Percentiles rank a stretch among this genome's conserved stretches.
Conservation (phyloP, 2,888 invertebrate species). For the Calameuta pallipes region DNA sequence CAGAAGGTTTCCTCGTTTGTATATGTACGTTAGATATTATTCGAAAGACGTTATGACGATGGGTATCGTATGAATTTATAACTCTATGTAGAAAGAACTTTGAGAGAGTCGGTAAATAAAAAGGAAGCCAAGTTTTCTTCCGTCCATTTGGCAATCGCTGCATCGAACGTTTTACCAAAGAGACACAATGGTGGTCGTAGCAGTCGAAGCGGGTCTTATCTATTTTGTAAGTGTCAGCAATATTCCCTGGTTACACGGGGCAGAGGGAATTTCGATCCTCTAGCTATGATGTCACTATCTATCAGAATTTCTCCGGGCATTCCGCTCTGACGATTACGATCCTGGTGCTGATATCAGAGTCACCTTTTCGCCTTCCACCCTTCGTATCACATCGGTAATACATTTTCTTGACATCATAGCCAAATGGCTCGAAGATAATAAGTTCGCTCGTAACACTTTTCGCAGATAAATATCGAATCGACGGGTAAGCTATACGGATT, state of each 20-base stretch:
- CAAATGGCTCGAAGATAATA: constrained; percentile 37
- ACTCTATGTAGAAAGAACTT: not conserved
- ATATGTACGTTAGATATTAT: not conserved
- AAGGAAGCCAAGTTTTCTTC: not conserved
- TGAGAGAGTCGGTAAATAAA: not conserved
- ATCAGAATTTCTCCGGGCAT: not conserved
- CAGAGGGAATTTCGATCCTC: not conserved
- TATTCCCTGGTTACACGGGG: not conserved
- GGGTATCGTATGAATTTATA: not conserved
- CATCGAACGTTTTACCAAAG: not conserved
- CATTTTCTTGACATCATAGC: constrained; percentile 33
- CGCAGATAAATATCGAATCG: not conserved
- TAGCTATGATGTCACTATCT: not conserved
- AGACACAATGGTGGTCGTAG: not conserved
- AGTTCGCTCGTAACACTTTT: not conserved
- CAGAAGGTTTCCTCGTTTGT: not conserved
- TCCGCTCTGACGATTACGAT: not conserved
- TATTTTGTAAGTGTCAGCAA: not conserved
- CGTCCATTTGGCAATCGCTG: not conserved
- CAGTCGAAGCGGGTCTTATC: not conserved
- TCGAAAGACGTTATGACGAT: not conserved
- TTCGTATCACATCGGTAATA: constrained; percentile 12
- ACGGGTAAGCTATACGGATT: not conserved
- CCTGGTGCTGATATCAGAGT: not conserved
- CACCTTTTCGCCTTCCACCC: not conserved